Evolutionary conservation across 2,888 invertebrate genomes (phyloP), one percentile per base, ranked within the genome.

Genomic region (Podotricha telesiphe): DNA sequence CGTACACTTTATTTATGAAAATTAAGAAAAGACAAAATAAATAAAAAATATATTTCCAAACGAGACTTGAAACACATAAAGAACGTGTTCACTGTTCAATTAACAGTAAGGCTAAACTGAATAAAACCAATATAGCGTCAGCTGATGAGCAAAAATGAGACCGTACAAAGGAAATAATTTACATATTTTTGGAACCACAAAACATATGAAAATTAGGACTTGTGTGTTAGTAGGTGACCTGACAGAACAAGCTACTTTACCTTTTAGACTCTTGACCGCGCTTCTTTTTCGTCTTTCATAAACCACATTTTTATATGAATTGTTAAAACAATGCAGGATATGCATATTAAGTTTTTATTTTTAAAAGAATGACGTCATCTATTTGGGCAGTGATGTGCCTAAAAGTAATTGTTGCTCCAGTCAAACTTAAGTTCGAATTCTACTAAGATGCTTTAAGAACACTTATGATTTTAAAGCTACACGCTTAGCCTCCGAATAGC

Each of bases 211-310:
- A 19, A 62, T 62, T 62, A 62, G 48, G 62, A 62, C 48, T 48
- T 19, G 13, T 28, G 13, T 62, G 62, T 62, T 62, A 62, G 62
- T 61, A 48, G 61, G 61, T 62, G 62, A 62, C 62, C 48, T 37
- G 19, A 61, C 59, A 61, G 61, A 62, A 62, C 62, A 62, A 48
- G 42, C 47, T 62, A 62, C 62, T 62, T 61, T 62, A 62, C 34
- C 47, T 47, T 37, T 62, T 48, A 62, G 62, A 62, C 48, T 62
- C 48, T 62, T 62, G 48, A 62, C 62, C 62, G 28, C 28, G 48
- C 48, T 62, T 62, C 37, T 37, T 28, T 59, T 62, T 62, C 15
- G 19, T 37, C 13, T 50, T 50, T 34, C 11, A 6, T 6, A 37
- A 34, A 34, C 34, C 61, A 61, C 17, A 48, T 48, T 62, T 48